Evolutionary conservation across 53 echinoderm and acorn worm genomes (phyloP).

Genomic region (Arbacia lixula): DNA sequence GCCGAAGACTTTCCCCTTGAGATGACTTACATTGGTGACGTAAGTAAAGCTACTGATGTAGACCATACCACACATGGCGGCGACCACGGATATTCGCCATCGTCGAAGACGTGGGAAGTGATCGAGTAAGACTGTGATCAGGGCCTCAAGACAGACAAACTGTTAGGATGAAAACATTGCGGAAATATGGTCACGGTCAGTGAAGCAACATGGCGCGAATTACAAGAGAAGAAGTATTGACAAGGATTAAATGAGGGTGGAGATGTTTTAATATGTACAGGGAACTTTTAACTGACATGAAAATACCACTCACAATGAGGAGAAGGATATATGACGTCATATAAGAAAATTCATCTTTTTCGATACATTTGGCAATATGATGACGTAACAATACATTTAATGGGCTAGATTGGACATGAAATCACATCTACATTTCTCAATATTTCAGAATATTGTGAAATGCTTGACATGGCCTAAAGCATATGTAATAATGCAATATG

Average conservation of each 20-base stretch:
- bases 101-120: conserved; percentile 24
- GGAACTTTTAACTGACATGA: neutral
- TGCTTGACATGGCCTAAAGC: no score
- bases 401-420: no score
- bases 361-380: no score
- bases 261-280: neutral
- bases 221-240: neutral
- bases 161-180: neutral
- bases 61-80: conserved; percentile 14
- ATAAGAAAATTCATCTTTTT: no score
- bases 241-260: neutral
- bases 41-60: conserved; percentile 65
- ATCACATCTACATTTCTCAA: no score
- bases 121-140: conserved; percentile 61
- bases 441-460: no score
- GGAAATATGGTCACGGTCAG: no score
- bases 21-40: conserved; percentile 66
- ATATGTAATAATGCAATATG: no score
- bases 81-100: conserved; percentile 35
- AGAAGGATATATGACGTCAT: neutral
- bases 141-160: conserved; percentile 71
- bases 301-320: neutral
- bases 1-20: neutral
- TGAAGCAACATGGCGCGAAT: no score
- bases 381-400: no score